phyloP scores from a whole-genome alignment of 2,113 vertebrate genomes.

The Microcebus ravelobensis region DNA sequence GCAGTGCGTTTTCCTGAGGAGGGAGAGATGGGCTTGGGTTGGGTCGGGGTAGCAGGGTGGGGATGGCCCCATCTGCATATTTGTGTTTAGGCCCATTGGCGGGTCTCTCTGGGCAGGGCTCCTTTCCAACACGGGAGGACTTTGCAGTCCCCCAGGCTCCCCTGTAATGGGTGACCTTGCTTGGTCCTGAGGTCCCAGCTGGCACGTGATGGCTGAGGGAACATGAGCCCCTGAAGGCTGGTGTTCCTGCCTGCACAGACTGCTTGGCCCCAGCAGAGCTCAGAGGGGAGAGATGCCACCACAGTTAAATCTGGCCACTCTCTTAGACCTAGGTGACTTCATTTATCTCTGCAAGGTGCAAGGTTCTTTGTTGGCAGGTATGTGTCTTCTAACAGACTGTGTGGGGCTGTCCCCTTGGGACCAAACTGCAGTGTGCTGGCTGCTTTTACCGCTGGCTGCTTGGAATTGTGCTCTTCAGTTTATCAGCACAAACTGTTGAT shows the following conservation, averaged over 20 bases:
- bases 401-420: not conserved
- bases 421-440: no score
- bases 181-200: not conserved
- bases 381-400: accelerated
- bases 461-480: not conserved
- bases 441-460: not conserved
- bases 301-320: not conserved
- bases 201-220: not conserved
- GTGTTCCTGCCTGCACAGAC: not conserved
- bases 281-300: not conserved
- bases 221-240: not conserved
- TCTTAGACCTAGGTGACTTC: not conserved
- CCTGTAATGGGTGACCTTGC: not conserved
- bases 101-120: not conserved
- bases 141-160: accelerated
- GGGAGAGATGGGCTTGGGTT: not conserved
- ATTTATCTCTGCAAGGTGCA: not conserved
- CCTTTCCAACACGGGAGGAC: not conserved
- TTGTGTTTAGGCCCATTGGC: not conserved
- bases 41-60: not conserved
- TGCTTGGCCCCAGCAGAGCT: not conserved
- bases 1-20: not conserved
- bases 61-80: not conserved
- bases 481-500: not conserved
- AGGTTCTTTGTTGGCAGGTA: not conserved